Base-by-base conservation (phyloP, 2,113 vertebrate genomes). In the Taurulus bubalis region DNA sequence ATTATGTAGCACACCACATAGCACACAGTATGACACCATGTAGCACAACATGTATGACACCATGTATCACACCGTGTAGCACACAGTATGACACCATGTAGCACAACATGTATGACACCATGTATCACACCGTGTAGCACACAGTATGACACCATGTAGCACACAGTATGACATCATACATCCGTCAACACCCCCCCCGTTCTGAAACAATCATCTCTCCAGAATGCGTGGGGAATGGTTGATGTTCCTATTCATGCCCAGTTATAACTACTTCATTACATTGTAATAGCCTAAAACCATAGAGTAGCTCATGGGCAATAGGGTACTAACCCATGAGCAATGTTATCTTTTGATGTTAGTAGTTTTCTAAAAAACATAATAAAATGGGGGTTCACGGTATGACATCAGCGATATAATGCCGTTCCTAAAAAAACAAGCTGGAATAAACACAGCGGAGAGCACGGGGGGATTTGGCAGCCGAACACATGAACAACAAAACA, bases 381-480 rank as follows among this genome's bases (percentile, higher is more conserved):
- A 15, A 49, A 15, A 49, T 2, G 56, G 7, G 16, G 64, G 22
- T 45, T 36, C 34, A 47, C 45, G 38, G 8, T 58, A 30, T 71
- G 26, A 77, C 53, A n/a, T 45, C 28, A 66, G 36, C 47, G 63
- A 73, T 67, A 45, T 67, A 60, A 66, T 72, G 42, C 14, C 1
- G 14, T 51, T 77, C 30, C 40, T 72, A 47, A 60, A 51, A 11
- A 20, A 53, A 53, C 0, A 8, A 53, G 1, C 45, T 14, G 11
- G 22, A 53, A 53, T 53, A 22, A 53, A 56, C n/a, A 56, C 53
- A n/a, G 20, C 47, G 20, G 20, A 22, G 24, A 73, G 32, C 42
- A 28, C 59, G 20, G 18, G 34, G 10, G 6, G 45, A 82, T 88
- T 84, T 88, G 91, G 87, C 88, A 92, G 84, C 72, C 26, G 26